phyloP scores from a whole-genome alignment of 2,113 vertebrate genomes.

The Ciconia stormi region DNA sequence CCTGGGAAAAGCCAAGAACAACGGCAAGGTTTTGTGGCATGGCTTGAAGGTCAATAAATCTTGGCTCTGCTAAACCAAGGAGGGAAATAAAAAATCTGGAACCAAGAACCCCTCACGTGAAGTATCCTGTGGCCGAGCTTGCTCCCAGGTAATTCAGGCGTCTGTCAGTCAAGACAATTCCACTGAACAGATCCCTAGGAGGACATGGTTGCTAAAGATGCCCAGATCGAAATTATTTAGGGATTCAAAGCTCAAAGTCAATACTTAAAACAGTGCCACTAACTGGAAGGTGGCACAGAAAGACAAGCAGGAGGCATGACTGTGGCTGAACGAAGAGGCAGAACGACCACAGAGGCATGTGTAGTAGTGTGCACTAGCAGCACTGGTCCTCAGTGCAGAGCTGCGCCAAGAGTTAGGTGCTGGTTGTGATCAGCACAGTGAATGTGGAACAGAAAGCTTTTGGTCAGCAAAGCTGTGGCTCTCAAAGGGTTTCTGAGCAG shows the following conservation, averaged over 20 bases:
- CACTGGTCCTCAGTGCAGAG: fast-evolving
- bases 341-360: neutral
- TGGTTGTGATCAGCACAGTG: neutral
- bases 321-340: neutral
- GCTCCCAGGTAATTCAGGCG: neutral
- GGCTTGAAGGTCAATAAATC: constrained; percentile 15
- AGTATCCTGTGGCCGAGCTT: neutral
- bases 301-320: neutral
- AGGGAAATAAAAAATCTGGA: neutral
- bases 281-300: neutral
- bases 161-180: neutral
- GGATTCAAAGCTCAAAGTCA: neutral
- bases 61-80: neutral
- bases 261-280: neutral
- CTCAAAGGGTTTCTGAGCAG: neutral
- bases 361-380: fast-evolving
- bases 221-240: neutral
- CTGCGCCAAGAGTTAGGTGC: neutral
- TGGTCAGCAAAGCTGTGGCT: neutral
- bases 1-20: constrained; percentile 27
- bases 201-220: neutral
- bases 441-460: neutral
- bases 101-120: neutral
- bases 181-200: neutral
- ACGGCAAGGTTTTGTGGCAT: neutral